These are phyloP conservation scores for Rhopalosiphum nymphaeae DNA, from an alignment of 2,888 invertebrate genomes.

Conservation along the genomic window DNA sequence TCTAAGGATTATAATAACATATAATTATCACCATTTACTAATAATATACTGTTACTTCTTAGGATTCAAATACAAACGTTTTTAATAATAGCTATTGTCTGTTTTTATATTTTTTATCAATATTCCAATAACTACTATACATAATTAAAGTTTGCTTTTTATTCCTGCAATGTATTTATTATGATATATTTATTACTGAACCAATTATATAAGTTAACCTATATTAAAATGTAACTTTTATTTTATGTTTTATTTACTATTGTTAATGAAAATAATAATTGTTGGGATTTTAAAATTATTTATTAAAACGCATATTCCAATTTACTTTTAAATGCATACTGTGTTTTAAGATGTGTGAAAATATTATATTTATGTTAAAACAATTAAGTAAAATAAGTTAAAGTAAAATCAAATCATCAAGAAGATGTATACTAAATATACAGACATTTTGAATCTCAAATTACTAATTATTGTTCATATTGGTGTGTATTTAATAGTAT, in stretches of 20 bases:
- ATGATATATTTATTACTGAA: slow-evolving; percentile 19
- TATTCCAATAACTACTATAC: background rate
- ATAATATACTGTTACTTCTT: background rate
- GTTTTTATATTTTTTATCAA: background rate
- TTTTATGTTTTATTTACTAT: slow-evolving; percentile 29
- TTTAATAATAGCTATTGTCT: background rate
- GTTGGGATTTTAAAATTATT: slow-evolving; percentile 45
- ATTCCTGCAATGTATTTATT: slow-evolving; percentile 18
- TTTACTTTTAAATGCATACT: background rate
- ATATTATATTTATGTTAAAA: background rate
- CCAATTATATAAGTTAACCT: slow-evolving; percentile 31
- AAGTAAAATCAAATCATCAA: background rate
- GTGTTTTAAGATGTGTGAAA: background rate
- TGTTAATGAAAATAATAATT: slow-evolving; percentile 30
- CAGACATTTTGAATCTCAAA: slow-evolving; percentile 21
- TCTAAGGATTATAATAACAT: background rate
- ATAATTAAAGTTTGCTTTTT: background rate
- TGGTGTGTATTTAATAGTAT: slow-evolving; percentile 10
- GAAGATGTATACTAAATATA: background rate
- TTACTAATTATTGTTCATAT: slow-evolving; percentile 1
- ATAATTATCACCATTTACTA: background rate
- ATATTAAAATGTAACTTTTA: slow-evolving; percentile 18
- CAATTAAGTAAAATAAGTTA: background rate
- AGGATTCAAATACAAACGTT: background rate
- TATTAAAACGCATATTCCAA: slow-evolving; percentile 20